Conservation (phyloP, 2,797 vertebrate species). For the Gobio occitaniae region DNA sequence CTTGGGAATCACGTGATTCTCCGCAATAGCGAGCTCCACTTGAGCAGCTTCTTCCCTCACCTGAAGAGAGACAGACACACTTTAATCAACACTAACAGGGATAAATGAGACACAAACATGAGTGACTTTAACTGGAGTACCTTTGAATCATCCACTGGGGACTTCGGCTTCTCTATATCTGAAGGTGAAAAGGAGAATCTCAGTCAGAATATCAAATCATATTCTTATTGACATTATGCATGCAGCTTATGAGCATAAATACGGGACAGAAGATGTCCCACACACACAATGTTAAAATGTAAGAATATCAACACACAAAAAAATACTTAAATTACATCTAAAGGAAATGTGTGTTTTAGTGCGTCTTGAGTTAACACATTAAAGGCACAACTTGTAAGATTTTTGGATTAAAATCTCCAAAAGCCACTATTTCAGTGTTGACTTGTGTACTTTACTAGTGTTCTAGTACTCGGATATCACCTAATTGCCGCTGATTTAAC, state of each 20-base stretch:
- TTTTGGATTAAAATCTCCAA: too few relatives aligned
- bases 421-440: too few relatives aligned
- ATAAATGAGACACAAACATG: not conserved
- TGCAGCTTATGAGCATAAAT: not conserved
- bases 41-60: constrained; percentile 72
- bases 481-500: too few relatives aligned
- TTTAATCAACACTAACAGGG: not conserved
- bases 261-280: too few relatives aligned
- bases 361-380: too few relatives aligned
- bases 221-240: not conserved
- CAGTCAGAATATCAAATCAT: not conserved
- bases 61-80: constrained; percentile 55
- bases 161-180: constrained; percentile 72
- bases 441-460: too few relatives aligned
- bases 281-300: too few relatives aligned
- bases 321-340: too few relatives aligned
- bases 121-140: constrained; percentile 55
- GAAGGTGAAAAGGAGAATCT: not conserved
- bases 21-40: constrained; percentile 71
- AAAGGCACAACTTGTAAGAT: too few relatives aligned
- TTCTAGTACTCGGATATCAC: too few relatives aligned
- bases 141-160: constrained; percentile 68
- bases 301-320: too few relatives aligned
- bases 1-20: constrained; percentile 72
- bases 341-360: too few relatives aligned